Evolutionary conservation across 1,140 invertebrate species (phyloP).

Genomic region (Latrodectus geometricus): DNA sequence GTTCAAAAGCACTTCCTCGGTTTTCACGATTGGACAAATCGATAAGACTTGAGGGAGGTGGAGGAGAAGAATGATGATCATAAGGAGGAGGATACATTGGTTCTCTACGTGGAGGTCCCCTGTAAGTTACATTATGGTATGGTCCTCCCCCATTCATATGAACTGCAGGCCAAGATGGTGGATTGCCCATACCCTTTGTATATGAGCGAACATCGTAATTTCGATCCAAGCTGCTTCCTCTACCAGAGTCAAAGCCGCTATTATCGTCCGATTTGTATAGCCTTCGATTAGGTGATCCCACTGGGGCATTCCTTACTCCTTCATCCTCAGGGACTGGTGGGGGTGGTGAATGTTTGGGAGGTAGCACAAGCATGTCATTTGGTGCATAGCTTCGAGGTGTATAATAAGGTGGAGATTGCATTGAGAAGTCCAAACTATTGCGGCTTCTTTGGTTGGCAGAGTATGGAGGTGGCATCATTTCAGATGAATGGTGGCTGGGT

Average conservation of each 20-base stretch:
- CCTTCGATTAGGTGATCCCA: conserved; percentile 25
- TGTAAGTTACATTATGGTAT: conserved; percentile 64
- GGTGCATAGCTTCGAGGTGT: conserved; percentile 45
- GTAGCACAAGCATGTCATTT: conserved; percentile 18
- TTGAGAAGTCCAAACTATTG: conserved; percentile 45
- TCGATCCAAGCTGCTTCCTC: conserved; percentile 70
- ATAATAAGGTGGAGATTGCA: conserved; percentile 48
- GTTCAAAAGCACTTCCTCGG: conserved; percentile 92
- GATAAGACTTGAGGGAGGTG: conserved; percentile 70
- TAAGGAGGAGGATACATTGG: conserved; percentile 48
- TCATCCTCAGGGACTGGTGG: background rate
- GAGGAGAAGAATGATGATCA: conserved; percentile 61
- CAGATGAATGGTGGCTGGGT: conserved; percentile 30
- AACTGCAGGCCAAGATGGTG: conserved; percentile 28
- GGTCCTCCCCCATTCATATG: conserved; percentile 61
- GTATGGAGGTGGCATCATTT: conserved; percentile 46
- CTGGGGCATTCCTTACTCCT: background rate
- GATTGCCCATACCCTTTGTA: conserved; percentile 16
- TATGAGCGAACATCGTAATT: conserved; percentile 59
- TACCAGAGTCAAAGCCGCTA: conserved; percentile 71
- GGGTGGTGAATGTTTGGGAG: conserved; percentile 31
- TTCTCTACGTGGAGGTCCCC: conserved; percentile 29
- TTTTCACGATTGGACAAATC: conserved; percentile 85
- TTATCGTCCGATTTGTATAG: conserved; percentile 64
- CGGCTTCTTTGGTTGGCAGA: conserved; percentile 48